These are phyloP conservation scores for Benthosema pterotum DNA, from an alignment of 2,797 vertebrate genomes.

Conservation along the genomic window DNA sequence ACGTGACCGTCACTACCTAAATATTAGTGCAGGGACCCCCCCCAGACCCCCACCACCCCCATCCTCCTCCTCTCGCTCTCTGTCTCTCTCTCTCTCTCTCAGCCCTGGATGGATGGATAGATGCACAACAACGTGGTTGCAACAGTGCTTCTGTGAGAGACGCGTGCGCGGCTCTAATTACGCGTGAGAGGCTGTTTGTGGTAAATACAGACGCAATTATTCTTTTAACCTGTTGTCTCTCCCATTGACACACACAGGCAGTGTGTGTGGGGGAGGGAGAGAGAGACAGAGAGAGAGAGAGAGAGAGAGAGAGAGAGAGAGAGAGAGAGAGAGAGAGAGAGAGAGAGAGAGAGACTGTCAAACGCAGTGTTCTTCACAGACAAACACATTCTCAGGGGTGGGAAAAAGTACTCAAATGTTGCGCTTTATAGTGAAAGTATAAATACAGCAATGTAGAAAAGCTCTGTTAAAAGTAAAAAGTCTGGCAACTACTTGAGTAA, in stretches of 20 bases:
- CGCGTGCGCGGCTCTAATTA: constrained; percentile 67
- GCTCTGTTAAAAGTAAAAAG: too few species aligned
- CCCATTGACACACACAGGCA: constrained; percentile 48
- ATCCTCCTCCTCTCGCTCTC: too few species aligned
- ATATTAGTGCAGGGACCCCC: constrained; percentile 73
- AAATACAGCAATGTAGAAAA: too few species aligned
- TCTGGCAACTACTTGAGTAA: too few species aligned
- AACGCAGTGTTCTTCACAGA: constrained; percentile 48
- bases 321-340: not conserved
- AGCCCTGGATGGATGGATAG: too few species aligned
- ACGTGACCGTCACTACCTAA: constrained; percentile 74
- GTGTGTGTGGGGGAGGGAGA: not conserved
- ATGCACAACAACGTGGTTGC: too few species aligned
- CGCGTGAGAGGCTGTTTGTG: constrained; percentile 75
- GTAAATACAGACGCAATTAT: constrained; percentile 80
- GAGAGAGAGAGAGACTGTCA: not conserved
- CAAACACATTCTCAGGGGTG: constrained; percentile 7
- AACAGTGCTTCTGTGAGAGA: constrained; percentile 44
- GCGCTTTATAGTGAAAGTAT: too few species aligned
- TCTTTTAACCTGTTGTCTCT: constrained; percentile 79
- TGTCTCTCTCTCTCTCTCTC: too few species aligned
- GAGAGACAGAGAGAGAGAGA: constrained; percentile 8
- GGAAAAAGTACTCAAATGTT: too few species aligned
- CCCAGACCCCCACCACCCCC: too few species aligned
- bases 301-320: not conserved